Conservation (phyloP, 2,113 vertebrate genomes). For the Trichechus manatus region DNA sequence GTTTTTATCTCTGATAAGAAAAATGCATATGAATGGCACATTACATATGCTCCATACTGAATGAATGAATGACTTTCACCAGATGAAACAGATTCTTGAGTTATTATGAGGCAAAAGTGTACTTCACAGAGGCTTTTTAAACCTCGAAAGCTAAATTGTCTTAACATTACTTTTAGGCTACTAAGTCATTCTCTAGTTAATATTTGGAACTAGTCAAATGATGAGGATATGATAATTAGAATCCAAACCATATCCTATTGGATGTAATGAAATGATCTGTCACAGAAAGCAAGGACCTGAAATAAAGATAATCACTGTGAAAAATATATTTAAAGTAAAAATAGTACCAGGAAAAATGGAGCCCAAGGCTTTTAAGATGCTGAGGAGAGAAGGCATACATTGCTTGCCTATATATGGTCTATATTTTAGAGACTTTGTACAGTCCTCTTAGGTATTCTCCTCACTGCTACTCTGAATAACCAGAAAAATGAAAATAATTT, state of each 20-base stretch:
- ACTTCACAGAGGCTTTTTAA: not conserved
- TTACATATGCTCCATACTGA: not conserved
- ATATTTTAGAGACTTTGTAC: not conserved
- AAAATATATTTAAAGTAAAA: not conserved
- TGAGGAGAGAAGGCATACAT: not conserved
- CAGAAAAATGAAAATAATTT: constrained; percentile 23
- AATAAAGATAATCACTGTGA: not conserved
- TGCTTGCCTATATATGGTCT: not conserved
- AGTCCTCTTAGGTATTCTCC: not conserved
- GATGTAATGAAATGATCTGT: not conserved
- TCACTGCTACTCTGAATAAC: not conserved
- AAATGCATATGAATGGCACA: not conserved
- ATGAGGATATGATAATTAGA: not conserved
- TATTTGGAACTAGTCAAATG: not conserved
- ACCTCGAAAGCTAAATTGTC: not conserved
- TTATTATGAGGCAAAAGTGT: not conserved
- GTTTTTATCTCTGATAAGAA: not conserved
- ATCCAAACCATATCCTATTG: not conserved
- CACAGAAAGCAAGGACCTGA: not conserved
- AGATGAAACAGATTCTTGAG: not conserved
- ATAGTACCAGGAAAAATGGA: not conserved
- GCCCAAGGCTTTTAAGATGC: not conserved
- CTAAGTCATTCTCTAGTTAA: not conserved
- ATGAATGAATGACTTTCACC: not conserved
- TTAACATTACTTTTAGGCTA: not conserved